Conservation (phyloP, 2,888 invertebrate genomes). For the Neoaliturus tenellus region DNA sequence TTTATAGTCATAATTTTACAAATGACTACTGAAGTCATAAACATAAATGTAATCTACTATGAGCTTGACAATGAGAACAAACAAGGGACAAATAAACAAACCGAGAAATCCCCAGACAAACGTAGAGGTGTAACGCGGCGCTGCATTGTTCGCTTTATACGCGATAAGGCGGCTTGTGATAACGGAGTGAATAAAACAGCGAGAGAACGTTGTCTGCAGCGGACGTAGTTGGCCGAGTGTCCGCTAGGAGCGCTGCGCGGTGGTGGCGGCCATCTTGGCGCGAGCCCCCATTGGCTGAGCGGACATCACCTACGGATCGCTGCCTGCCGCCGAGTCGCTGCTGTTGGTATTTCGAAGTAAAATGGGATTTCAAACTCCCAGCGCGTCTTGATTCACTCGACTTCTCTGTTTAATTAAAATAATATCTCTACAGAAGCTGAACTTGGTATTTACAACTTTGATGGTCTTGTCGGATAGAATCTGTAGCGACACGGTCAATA, state of each 20-base stretch:
- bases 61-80: background rate
- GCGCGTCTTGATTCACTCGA: background rate
- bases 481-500: background rate
- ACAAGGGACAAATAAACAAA: background rate
- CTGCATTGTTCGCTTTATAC: background rate
- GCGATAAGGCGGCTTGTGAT: background rate
- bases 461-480: background rate
- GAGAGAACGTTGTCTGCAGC: conserved; percentile 25
- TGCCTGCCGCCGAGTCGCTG: background rate
- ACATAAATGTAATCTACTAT: background rate
- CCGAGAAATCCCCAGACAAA: background rate
- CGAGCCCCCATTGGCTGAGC: background rate
- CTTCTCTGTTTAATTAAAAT: conserved; percentile 17
- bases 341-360: conserved; percentile 12
- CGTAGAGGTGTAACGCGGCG: background rate
- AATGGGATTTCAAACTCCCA: conserved; percentile 35
- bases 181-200: background rate
- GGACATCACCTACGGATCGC: conserved; percentile 25
- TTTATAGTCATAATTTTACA: too few relatives aligned
- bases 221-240: background rate
- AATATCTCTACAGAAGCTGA: background rate
- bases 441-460: background rate
- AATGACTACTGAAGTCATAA: too few relatives aligned
- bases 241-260: conserved; percentile 32
- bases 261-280: conserved; percentile 22